Evolutionary conservation across 2,888 invertebrate genomes (phyloP).

Genomic region (Bibio marci): DNA sequence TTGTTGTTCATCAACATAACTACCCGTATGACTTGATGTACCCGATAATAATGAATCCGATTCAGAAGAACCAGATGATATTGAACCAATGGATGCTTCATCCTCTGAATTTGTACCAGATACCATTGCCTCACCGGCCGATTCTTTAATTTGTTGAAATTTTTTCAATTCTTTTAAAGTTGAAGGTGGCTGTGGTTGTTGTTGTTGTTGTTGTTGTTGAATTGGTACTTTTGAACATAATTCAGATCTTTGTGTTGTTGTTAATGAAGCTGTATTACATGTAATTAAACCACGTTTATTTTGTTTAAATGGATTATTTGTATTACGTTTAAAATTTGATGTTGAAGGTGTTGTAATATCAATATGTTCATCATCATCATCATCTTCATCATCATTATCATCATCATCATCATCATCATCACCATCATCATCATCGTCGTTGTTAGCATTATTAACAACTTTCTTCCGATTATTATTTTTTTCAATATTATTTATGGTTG

Average conservation of each 20-base stretch:
- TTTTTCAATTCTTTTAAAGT: slow-evolving; percentile 23
- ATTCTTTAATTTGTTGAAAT: slow-evolving; percentile 37
- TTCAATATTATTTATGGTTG: too few relatives aligned
- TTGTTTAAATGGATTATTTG: not conserved
- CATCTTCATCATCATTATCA: slow-evolving; percentile 8
- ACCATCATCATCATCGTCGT: too few relatives aligned
- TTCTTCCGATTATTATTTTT: too few relatives aligned
- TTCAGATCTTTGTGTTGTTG: slow-evolving; percentile 16
- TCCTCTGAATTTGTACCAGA: slow-evolving; percentile 44
- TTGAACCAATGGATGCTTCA: slow-evolving; percentile 26
- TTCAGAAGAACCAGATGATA: slow-evolving; percentile 31
- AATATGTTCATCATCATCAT: slow-evolving; percentile 14
- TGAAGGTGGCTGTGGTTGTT: slow-evolving; percentile 16
- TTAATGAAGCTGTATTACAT: slow-evolving; percentile 22
- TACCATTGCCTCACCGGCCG: slow-evolving; percentile 48
- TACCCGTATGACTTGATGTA: slow-evolving; percentile 16
- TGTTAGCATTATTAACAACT: too few relatives aligned
- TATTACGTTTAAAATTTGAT: slow-evolving; percentile 12
- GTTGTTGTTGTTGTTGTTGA: slow-evolving; percentile 12
- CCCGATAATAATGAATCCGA: slow-evolving; percentile 13
- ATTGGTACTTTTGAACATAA: slow-evolving; percentile 13
- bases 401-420: too few relatives aligned
- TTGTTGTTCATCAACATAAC: slow-evolving; percentile 25
- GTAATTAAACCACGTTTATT: slow-evolving; percentile 17
- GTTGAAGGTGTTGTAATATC: slow-evolving; percentile 24